Percentiles rank a stretch among this genome's conserved stretches.
These are phyloP conservation scores for Oncorhynchus kisutch DNA, from an alignment of 2,113 vertebrate genomes.

Conservation along the genomic window DNA sequence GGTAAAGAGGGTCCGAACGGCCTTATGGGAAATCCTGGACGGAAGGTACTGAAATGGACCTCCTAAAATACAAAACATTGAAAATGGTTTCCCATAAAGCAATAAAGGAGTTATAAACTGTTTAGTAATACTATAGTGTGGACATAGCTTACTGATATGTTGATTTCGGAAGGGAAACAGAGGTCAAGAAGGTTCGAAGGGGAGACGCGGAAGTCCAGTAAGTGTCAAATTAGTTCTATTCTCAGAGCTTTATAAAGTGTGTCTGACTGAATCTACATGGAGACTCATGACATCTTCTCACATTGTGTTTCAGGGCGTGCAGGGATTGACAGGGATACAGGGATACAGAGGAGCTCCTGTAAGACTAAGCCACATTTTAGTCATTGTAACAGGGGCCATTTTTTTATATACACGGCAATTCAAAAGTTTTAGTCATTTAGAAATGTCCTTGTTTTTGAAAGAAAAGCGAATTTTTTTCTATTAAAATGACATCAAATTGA, in stretches of 20 bases:
- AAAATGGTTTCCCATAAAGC: background rate
- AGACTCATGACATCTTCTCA: background rate
- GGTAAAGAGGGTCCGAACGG: conserved; percentile 60
- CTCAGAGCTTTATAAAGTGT: background rate
- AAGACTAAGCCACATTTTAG: conserved; percentile 31
- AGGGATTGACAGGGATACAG: conserved; percentile 57
- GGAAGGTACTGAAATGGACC: conserved; percentile 58
- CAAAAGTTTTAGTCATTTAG: too few species aligned
- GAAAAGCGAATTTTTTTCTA: too few species aligned
- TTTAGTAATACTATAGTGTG: too few species aligned
- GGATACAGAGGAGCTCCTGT: conserved; percentile 69
- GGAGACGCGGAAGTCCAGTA: conserved; percentile 62
- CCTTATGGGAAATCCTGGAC: conserved; percentile 52
- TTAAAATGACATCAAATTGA: too few species aligned
- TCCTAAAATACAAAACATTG: background rate
- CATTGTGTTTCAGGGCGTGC: conserved; percentile 57
- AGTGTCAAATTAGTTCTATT: conserved; percentile 30
- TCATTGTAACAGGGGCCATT: background rate
- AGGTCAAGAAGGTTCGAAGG: conserved; percentile 61
- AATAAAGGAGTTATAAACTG: background rate
- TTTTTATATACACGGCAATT: too few species aligned
- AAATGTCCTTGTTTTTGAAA: too few species aligned
- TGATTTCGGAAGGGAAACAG: conserved; percentile 59
- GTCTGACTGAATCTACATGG: background rate
- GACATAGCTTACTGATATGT: background rate